A percentile compares a stretch with the other conserved stretches of the same genome.
These are phyloP conservation scores for Lamproptera curius DNA, from an alignment of 2,888 invertebrate genomes.

Conservation along the genomic window DNA sequence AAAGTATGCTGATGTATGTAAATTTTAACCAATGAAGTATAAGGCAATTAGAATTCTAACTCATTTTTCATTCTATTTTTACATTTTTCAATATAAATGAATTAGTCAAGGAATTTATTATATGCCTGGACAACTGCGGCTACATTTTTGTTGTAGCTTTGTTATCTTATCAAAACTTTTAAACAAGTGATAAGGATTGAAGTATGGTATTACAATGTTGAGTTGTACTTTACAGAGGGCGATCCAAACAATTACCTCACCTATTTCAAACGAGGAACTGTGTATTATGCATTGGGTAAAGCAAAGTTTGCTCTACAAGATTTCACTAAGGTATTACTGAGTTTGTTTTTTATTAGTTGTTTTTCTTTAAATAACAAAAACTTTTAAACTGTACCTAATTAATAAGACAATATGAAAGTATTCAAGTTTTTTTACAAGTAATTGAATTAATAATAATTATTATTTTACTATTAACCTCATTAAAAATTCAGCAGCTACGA, in stretches of 20 bases:
- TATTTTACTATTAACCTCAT: no score
- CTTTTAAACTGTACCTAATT: no score
- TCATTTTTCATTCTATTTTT: not conserved
- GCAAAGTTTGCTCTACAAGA: slow-evolving; percentile 96
- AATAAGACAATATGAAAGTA: no score
- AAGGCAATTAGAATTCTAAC: no score
- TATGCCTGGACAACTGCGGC: no score
- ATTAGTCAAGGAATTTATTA: not conserved
- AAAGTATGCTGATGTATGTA: no score
- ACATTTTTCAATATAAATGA: not conserved
- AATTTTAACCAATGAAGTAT: no score
- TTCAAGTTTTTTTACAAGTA: no score
- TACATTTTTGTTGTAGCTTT: slow-evolving; percentile 10
- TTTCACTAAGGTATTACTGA: slow-evolving; percentile 86
- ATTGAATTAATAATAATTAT: no score
- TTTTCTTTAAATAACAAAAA: no score
- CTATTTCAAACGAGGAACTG: slow-evolving; percentile 96
- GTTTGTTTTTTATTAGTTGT: no score
- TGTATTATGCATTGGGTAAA: slow-evolving; percentile 96
- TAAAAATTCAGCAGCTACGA: no score
- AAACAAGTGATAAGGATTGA: slow-evolving; percentile 2
- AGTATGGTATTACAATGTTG: slow-evolving; percentile 6
- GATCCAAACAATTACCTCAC: slow-evolving; percentile 98
- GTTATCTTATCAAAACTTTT: slow-evolving; percentile 13
- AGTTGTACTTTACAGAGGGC: slow-evolving; percentile 83